Conservation (phyloP, 2,113 vertebrate genomes). For the Hyla sarda region DNA sequence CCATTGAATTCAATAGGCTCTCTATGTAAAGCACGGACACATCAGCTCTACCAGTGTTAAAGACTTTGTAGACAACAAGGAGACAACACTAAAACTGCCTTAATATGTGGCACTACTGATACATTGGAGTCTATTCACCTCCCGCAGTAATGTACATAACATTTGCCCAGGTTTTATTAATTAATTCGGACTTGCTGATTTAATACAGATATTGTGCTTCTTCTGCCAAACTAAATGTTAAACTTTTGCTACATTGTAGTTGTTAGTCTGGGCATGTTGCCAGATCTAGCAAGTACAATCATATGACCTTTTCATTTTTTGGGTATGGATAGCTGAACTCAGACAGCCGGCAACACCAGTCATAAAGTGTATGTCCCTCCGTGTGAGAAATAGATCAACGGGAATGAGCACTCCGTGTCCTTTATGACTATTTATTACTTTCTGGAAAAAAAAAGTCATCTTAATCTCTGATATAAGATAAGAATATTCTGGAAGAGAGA, state of each 20-base stretch:
- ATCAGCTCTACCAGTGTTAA: too few species aligned
- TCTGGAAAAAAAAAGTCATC: background rate
- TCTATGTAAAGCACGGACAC: too few species aligned
- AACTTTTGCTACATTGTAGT: constrained; percentile 35
- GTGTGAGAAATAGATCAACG: constrained; percentile 15
- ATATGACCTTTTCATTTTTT: constrained; percentile 36
- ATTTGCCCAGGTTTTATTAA: background rate
- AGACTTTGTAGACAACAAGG: too few species aligned
- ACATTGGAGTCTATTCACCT: background rate
- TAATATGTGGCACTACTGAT: background rate
- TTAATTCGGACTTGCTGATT: constrained; percentile 9
- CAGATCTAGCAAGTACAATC: constrained; percentile 7
- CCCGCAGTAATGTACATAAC: background rate
- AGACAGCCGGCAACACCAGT: constrained; percentile 17
- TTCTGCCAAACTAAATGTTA: constrained; percentile 24
- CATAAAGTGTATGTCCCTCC: constrained; percentile 8
- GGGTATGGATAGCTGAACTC: constrained; percentile 26
- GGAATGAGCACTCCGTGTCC: background rate
- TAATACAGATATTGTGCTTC: background rate
- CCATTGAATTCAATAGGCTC: too few species aligned
- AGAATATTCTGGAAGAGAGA: background rate
- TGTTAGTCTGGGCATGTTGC: constrained; percentile 21
- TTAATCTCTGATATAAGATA: background rate
- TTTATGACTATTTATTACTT: constrained; percentile 3
- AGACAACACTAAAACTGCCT: too few species aligned